phyloP scores from a whole-genome alignment of 2,888 invertebrate genomes.

The Eilema depressum region DNA sequence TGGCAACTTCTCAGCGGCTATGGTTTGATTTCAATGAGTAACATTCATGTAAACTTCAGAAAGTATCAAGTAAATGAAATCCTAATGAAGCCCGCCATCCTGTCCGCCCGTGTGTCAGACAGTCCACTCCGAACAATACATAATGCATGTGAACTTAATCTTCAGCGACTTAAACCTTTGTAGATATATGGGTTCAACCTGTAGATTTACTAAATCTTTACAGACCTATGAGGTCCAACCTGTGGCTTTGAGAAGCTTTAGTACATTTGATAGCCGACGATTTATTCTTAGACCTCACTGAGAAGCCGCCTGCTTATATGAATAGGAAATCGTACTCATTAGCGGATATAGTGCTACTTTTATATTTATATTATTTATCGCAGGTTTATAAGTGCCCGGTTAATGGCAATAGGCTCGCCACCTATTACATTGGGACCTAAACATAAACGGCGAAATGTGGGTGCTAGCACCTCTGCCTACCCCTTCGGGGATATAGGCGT shows the following conservation, averaged over 20 bases:
- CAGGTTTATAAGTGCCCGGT: no score
- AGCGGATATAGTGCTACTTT: no score
- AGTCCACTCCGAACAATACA: conserved; percentile 35
- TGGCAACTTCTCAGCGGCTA: no score
- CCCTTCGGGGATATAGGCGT: no score
- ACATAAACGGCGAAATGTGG: no score
- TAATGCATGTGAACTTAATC: conserved; percentile 50
- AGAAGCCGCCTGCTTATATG: neutral
- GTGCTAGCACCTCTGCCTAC: no score
- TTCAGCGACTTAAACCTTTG: conserved; percentile 20
- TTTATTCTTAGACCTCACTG: neutral
- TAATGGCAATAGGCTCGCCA: no score
- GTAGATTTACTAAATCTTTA: conserved; percentile 27
- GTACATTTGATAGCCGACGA: neutral
- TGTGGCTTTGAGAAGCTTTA: conserved; percentile 31
- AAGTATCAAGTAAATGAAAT: no score
- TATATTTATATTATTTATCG: no score
- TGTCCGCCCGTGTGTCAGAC: conserved; percentile 15
- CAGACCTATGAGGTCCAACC: conserved; percentile 37
- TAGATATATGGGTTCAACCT: conserved; percentile 40
- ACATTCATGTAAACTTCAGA: no score
- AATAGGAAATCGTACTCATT: neutral
- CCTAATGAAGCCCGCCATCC: neutral
- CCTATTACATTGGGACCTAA: no score
- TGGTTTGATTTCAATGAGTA: no score